Percentiles rank a stretch among this genome's conserved stretches.
phyloP scores from a whole-genome alignment of 1,140 invertebrate species.

The Cydia strobilella region DNA sequence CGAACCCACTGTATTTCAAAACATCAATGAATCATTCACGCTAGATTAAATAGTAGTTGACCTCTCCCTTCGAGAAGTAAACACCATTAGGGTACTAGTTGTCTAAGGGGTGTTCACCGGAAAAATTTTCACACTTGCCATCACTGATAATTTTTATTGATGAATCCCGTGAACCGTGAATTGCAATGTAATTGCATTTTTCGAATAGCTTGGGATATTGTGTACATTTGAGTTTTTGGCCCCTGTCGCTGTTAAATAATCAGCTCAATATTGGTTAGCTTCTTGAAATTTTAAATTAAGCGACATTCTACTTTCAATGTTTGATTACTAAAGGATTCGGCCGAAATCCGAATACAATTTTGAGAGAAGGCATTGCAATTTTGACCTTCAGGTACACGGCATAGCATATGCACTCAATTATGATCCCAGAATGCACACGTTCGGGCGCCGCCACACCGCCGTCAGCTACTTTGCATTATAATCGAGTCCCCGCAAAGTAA shows the following conservation, averaged over 20 bases:
- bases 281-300: too few species aligned
- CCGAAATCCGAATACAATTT: background rate
- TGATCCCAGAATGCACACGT: slow-evolving; percentile 34
- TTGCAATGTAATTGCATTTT: slow-evolving; percentile 27
- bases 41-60: slow-evolving; percentile 77
- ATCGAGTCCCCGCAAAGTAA: slow-evolving; percentile 77
- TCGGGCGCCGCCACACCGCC: slow-evolving; percentile 9
- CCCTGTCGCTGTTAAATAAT: too few species aligned
- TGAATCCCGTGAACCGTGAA: slow-evolving; percentile 26
- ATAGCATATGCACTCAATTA: slow-evolving; percentile 40
- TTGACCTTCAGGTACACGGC: background rate
- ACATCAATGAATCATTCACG: slow-evolving; percentile 75
- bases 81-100: slow-evolving; percentile 61
- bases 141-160: slow-evolving; percentile 37
- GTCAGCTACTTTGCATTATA: slow-evolving; percentile 76
- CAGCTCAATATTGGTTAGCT: too few species aligned
- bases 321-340: too few species aligned
- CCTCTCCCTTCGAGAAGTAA: slow-evolving; percentile 65
- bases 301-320: too few species aligned
- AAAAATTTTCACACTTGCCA: slow-evolving; percentile 59
- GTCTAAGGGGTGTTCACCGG: slow-evolving; percentile 52
- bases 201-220: slow-evolving; percentile 34
- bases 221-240: too few species aligned
- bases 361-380: background rate
- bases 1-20: slow-evolving; percentile 55